Base-by-base conservation (phyloP, 2,113 vertebrate genomes). In the Megaleporinus macrocephalus region DNA sequence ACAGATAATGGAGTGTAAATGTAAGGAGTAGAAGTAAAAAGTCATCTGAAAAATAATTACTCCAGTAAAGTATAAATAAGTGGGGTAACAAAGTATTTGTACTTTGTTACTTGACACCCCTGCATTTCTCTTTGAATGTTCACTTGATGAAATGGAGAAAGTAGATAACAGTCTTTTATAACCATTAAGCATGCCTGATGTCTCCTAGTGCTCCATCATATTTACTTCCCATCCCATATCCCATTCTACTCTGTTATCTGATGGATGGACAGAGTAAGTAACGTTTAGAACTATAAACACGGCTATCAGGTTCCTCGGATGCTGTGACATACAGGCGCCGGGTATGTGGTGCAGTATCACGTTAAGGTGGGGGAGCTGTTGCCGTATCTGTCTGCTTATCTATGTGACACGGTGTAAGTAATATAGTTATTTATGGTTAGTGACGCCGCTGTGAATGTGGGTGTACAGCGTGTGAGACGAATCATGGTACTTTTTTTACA, bases 221-320 rank as follows among this genome's bases (percentile, higher is more conserved):
- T 30, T 76, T 47, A 76, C 59, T 82, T 85, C 69, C 44, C 12
- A 69, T 59, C n/a, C 20, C 61, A 66, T 55, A 62, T 27, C 22
- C 41, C 78, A 78, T 61, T n/a, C 30, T 61, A 55, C 70, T 82
- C 51, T 71, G 66, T 33, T 61, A 79, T 62, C 55, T 55, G 71
- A 79, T 76, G 14, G 49, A 61, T 66, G 80, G 84, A 51, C 33
- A 76, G 47, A 85, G 69, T 29, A 49, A 76, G 73, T 44, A 61
- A 49, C 41, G 57, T 51, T 71, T 55, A 76, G 59, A 65, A 76
- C 29, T 68, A 66, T 76, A 79, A 83, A 73, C 84, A 77, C 36
- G n/a, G 65, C 49, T 86, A 79, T 77, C 73, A 1, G 73, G 78
- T 86, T 86, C 79, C 84, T 26, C 33, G 61, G 78, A 77, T 16